phyloP scores from a whole-genome alignment of 2,888 invertebrate genomes.

The Lacanobia oleracea region DNA sequence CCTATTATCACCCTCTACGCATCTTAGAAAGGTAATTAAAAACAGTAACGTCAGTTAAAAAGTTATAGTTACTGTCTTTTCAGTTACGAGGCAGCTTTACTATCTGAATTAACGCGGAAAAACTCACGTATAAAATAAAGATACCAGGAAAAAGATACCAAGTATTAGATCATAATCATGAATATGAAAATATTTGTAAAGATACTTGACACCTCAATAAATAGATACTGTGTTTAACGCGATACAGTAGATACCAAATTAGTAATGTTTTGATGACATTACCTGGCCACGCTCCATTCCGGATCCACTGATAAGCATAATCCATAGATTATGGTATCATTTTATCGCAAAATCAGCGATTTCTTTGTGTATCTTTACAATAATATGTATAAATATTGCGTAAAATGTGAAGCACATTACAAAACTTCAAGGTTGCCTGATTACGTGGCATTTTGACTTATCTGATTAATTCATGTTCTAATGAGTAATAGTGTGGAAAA shows the following conservation, averaged over 20 bases:
- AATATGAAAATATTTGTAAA: slow-evolving; percentile 46
- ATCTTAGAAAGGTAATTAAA: neutral
- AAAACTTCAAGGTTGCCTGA: neutral
- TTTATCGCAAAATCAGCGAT: slow-evolving; percentile 43
- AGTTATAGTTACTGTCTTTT: neutral
- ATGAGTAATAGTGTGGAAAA: neutral
- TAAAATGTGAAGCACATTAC: slow-evolving; percentile 14
- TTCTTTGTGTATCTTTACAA: slow-evolving; percentile 34
- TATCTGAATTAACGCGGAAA: neutral
- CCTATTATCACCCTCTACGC: too few species aligned
- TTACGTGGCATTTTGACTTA: slow-evolving; percentile 2
- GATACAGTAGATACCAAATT: slow-evolving; percentile 30
- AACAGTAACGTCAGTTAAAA: neutral
- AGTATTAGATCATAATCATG: slow-evolving; percentile 9
- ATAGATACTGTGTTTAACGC: neutral
- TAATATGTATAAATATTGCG: slow-evolving; percentile 48
- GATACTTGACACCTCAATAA: slow-evolving; percentile 17
- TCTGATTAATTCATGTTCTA: neutral
- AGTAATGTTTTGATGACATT: slow-evolving; percentile 32
- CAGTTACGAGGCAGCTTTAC: too few species aligned
- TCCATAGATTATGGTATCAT: slow-evolving; percentile 2
- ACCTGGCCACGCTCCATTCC: neutral
- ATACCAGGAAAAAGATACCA: slow-evolving; percentile 8
- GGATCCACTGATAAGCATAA: slow-evolving; percentile 43
- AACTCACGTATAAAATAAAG: neutral